Percentiles rank a stretch among this genome's conserved stretches.
These are phyloP conservation scores for Furcula furcula DNA, from an alignment of 2,888 invertebrate species.

Conservation along the genomic window DNA sequence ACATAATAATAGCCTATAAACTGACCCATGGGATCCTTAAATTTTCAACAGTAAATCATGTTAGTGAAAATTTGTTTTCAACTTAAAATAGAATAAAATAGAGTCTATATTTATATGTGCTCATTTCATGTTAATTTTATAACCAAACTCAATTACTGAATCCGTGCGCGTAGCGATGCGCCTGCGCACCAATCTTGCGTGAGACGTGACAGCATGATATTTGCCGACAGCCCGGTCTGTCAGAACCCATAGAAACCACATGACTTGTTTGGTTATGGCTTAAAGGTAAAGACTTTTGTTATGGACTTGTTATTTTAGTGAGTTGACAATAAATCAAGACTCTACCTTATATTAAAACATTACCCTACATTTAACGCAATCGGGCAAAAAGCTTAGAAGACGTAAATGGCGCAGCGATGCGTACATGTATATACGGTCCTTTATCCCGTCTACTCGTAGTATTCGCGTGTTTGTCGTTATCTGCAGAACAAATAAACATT, in stretches of 20 bases:
- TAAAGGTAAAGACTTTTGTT: too few species aligned
- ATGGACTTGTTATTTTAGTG: too few species aligned
- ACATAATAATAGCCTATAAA: too few species aligned
- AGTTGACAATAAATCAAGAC: too few species aligned
- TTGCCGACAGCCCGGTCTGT: conserved; percentile 4
- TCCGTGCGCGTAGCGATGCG: conserved; percentile 1
- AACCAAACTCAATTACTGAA: neutral
- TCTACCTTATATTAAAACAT: too few species aligned
- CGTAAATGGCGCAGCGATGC: conserved; percentile 12
- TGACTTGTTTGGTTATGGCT: too few species aligned
- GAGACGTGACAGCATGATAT: conserved; percentile 4
- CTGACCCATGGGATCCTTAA: too few species aligned
- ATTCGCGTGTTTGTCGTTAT: conserved; percentile 20
- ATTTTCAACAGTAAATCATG: too few species aligned
- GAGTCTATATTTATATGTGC: neutral
- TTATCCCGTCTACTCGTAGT: conserved; percentile 19
- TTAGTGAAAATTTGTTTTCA: too few species aligned
- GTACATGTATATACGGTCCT: conserved; percentile 11
- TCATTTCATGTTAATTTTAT: neutral
- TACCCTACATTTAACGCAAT: too few species aligned
- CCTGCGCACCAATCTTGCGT: conserved; percentile 2
- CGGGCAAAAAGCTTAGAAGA: too few species aligned
- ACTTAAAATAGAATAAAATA: neutral
- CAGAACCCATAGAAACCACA: conserved; percentile 1
- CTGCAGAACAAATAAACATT: conserved; percentile 31